Conservation (phyloP, 2,113 vertebrate species). For the Amazona guildingii region DNA sequence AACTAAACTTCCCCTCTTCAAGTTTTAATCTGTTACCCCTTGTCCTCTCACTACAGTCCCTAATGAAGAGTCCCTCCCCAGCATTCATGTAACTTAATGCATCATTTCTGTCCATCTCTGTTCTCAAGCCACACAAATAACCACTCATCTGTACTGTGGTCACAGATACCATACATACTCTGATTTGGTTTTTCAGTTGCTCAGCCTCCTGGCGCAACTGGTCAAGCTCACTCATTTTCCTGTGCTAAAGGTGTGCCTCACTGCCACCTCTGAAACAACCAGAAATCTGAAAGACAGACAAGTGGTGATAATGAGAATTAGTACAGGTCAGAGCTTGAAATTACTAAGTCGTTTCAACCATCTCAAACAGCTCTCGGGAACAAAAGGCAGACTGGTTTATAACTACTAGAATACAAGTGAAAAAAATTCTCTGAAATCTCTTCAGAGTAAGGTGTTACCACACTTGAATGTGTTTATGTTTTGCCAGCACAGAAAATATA, state of each 20-base stretch:
- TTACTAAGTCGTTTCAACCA: not conserved
- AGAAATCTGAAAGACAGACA: conserved; percentile 78
- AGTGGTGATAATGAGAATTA: not conserved
- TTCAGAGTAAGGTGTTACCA: not conserved
- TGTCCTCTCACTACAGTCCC: too few relatives aligned
- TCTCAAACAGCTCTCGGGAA: not conserved
- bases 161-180: conserved; percentile 79
- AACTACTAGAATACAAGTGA: not conserved
- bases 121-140: not conserved
- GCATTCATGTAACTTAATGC: not conserved
- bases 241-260: conserved; percentile 83
- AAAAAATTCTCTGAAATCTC: not conserved
- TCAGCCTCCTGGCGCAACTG: conserved; percentile 99
- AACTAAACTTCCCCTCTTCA: too few relatives aligned
- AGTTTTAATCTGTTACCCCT: too few relatives aligned
- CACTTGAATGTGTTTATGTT: not conserved
- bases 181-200: conserved; percentile 99
- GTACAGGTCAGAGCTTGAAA: not conserved
- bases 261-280: conserved; percentile 84
- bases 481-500: not conserved
- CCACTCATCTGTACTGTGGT: not conserved
- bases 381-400: not conserved
- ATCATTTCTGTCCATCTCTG: not conserved
- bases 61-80: too few relatives aligned
- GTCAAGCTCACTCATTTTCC: conserved; percentile 99